These are phyloP conservation scores for Brachyistius frenatus DNA, from an alignment of 2,113 vertebrate genomes.

Conservation along the genomic window DNA sequence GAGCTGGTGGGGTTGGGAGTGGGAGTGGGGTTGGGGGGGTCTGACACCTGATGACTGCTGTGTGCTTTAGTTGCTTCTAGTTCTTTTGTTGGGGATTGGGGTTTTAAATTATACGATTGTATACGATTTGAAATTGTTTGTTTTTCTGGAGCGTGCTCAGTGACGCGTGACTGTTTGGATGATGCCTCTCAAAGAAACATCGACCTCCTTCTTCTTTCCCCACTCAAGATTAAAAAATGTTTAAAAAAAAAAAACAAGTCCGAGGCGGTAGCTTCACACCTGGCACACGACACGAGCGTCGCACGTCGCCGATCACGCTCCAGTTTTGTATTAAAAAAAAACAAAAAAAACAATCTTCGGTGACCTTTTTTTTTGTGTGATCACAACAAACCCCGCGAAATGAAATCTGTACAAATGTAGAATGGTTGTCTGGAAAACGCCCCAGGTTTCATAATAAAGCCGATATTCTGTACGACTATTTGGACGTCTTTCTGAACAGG, in stretches of 20 bases:
- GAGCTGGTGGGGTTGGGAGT: conserved; percentile 51
- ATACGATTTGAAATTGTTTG: conserved; percentile 52
- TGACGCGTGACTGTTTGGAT: conserved; percentile 31
- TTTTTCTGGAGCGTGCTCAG: conserved; percentile 46
- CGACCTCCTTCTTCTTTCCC: neutral
- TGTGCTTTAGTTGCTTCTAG: conserved; percentile 88
- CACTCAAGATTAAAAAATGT: neutral
- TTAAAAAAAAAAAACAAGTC: neutral
- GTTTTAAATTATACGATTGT: conserved; percentile 83
- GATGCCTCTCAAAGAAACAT: conserved; percentile 1
- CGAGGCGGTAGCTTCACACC: conserved; percentile 24
- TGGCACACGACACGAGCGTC: neutral
- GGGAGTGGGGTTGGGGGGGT: conserved; percentile 65
- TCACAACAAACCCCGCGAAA: conserved; percentile 78
- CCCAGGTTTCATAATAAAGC: conserved; percentile 93
- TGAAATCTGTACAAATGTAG: conserved; percentile 87
- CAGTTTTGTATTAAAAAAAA: conserved; percentile 89
- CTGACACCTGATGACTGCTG: conserved; percentile 86
- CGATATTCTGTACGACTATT: conserved; percentile 88
- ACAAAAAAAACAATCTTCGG: conserved; percentile 79
- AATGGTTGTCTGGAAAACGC: conserved; percentile 86
- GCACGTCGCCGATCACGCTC: conserved; percentile 48
- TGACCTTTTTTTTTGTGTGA: conserved; percentile 82
- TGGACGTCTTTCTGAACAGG: conserved; percentile 29
- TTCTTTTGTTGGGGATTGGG: conserved; percentile 78